Conservation (phyloP, 2,797 vertebrate species). For the Pampus argenteus region DNA sequence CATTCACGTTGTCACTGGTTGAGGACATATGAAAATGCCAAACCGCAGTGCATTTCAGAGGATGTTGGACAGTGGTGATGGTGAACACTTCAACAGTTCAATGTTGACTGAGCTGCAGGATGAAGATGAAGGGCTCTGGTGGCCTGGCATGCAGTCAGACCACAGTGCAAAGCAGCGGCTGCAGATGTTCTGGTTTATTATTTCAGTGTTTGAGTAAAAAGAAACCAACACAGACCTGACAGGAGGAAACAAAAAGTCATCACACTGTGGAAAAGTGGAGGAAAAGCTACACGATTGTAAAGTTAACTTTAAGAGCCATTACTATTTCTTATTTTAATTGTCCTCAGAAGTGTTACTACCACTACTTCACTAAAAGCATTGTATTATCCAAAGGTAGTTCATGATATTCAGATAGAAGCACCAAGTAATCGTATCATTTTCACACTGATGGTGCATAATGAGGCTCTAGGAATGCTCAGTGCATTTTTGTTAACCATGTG, state of each 20-base stretch:
- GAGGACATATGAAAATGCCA: slow-evolving; percentile 40
- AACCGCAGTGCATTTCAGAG: slow-evolving; percentile 26
- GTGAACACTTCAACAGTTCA: slow-evolving; percentile 43
- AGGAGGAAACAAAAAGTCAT: slow-evolving; percentile 7
- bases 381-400: background rate
- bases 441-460: background rate
- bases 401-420: background rate
- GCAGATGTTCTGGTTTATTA: slow-evolving; percentile 26
- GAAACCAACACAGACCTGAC: slow-evolving; percentile 33
- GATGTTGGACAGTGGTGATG: slow-evolving; percentile 22
- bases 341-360: background rate
- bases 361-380: background rate
- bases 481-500: background rate
- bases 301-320: background rate
- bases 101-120: slow-evolving; percentile 38
- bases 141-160: slow-evolving; percentile 14
- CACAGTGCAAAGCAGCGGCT: slow-evolving; percentile 2
- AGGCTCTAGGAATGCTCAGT: background rate
- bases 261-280: background rate
- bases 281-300: background rate
- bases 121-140: slow-evolving; percentile 38
- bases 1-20: slow-evolving; percentile 16
- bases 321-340: background rate
- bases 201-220: slow-evolving; percentile 38
- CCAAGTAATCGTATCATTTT: background rate